Conservation (phyloP, 2,888 invertebrate species). For the Drosophila putrida region DNA sequence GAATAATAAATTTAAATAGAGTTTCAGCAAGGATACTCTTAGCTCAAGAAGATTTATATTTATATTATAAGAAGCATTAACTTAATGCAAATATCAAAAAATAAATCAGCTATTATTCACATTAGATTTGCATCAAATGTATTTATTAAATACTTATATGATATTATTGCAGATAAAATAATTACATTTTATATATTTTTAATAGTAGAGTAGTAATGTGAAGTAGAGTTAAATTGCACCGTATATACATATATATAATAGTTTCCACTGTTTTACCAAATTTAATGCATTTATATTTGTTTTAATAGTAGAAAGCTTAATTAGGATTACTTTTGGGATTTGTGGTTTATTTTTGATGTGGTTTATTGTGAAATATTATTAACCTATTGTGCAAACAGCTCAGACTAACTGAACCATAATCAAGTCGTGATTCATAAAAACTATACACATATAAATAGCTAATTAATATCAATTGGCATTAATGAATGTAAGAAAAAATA, state of each 20-base stretch:
- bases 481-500: neutral
- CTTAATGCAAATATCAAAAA: neutral
- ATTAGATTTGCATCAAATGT: neutral
- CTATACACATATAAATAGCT: constrained; percentile 24
- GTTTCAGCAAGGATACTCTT: too few relatives aligned
- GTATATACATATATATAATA: neutral
- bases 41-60: too few relatives aligned
- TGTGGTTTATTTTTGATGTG: constrained; percentile 6
- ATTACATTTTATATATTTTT: neutral
- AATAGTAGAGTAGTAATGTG: too few relatives aligned
- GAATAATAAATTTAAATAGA: too few relatives aligned
- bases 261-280: neutral
- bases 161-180: neutral
- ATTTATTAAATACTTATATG: too few relatives aligned
- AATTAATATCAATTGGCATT: constrained; percentile 30
- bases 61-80: too few relatives aligned
- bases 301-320: neutral
- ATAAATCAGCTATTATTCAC: neutral
- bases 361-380: neutral
- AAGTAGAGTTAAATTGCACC: neutral
- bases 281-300: neutral
- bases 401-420: neutral
- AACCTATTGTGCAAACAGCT: neutral
- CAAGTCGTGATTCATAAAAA: neutral
- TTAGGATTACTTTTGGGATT: neutral